These are phyloP conservation scores for Gymnothorax reevesii DNA, from an alignment of 2,797 vertebrate genomes.

Conservation along the genomic window DNA sequence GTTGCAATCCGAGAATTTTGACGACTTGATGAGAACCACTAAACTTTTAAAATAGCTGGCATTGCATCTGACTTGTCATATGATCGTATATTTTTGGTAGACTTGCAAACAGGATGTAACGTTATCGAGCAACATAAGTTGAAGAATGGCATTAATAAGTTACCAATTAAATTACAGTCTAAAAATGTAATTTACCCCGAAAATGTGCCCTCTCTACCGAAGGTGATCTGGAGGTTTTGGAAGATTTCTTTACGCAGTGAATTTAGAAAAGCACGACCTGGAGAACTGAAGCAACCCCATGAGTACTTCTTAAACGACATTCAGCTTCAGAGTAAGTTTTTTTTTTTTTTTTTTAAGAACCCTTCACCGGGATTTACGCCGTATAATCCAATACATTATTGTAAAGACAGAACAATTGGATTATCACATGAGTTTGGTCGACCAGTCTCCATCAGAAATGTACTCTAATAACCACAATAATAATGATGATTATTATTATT, in stretches of 20 bases:
- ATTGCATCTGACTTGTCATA: too few relatives aligned
- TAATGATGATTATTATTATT: too few relatives aligned
- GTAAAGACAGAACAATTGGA: background rate
- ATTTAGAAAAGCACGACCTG: slow-evolving; percentile 57
- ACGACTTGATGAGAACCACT: too few relatives aligned
- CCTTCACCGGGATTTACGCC: background rate
- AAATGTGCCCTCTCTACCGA: slow-evolving; percentile 5
- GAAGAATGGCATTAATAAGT: background rate
- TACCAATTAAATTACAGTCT: too few relatives aligned
- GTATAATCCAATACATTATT: background rate
- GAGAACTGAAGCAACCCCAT: slow-evolving; percentile 61
- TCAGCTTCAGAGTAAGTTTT: slow-evolving; percentile 62
- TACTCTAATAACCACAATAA: too few relatives aligned
- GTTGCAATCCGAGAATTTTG: too few relatives aligned
- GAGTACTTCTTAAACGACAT: slow-evolving; percentile 64
- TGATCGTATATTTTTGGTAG: too few relatives aligned
- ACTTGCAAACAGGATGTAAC: too few relatives aligned
- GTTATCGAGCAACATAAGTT: background rate
- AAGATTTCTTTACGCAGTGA: slow-evolving; percentile 66
- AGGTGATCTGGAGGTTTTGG: slow-evolving; percentile 78
- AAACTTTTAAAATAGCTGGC: background rate
- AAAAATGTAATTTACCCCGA: background rate
- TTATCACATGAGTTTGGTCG: too few relatives aligned
- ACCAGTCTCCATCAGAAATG: too few relatives aligned
- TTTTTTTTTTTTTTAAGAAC: background rate